phyloP scores from a whole-genome alignment of 1,140 invertebrate species.

The Panagrolaimus sp. region DNA sequence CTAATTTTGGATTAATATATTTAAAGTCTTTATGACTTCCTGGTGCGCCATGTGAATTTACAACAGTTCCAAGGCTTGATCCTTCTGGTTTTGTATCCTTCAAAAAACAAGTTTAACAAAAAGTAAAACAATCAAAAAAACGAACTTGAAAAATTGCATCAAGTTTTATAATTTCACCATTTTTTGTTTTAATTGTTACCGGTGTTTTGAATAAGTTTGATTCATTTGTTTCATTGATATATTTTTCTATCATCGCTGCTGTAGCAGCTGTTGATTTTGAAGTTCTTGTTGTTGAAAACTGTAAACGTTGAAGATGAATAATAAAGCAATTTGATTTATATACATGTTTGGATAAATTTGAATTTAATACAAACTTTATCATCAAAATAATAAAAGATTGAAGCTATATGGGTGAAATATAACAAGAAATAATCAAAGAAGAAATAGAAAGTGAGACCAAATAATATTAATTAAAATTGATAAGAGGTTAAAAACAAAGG shows the following conservation, averaged over 20 bases:
- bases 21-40: constrained; percentile 52
- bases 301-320: neutral
- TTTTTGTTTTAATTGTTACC: neutral
- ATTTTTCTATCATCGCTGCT: neutral
- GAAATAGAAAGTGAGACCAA: too few species aligned
- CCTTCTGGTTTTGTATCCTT: constrained; percentile 33
- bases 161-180: neutral
- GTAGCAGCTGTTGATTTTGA: neutral
- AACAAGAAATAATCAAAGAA: too few species aligned
- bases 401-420: too few species aligned
- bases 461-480: too few species aligned
- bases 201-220: neutral
- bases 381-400: too few species aligned
- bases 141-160: constrained; percentile 18
- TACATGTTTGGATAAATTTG: neutral
- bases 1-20: constrained; percentile 37
- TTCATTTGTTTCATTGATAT: neutral
- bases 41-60: constrained; percentile 37
- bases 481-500: too few species aligned
- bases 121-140: neutral
- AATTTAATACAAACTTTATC: too few species aligned
- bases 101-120: constrained; percentile 1
- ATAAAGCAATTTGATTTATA: constrained; percentile 7
- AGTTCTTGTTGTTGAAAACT: neutral
- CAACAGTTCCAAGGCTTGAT: constrained; percentile 25